Percentiles rank a stretch among this genome's conserved stretches.
Evolutionary conservation across 2,113 vertebrate species (phyloP).

Genomic region (Ondatra zibethicus): DNA sequence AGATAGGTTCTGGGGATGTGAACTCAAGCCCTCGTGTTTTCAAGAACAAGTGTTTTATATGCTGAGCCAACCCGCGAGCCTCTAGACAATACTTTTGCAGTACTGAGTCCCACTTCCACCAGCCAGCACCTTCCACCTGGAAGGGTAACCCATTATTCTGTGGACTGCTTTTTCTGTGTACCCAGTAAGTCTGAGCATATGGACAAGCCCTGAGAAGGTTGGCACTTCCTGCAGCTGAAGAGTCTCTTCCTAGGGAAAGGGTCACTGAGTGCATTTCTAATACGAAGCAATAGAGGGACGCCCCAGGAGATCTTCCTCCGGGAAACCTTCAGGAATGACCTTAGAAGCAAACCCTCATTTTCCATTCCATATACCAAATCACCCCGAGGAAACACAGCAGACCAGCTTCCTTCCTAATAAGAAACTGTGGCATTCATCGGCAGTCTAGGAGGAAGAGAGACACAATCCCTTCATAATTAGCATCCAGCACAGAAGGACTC

Average conservation of each 20-base stretch:
- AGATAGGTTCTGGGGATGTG: background rate
- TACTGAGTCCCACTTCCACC: background rate
- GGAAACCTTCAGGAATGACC: conserved; percentile 58
- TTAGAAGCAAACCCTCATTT: conserved; percentile 63
- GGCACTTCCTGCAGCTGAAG: fast-evolving
- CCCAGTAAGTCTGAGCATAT: background rate
- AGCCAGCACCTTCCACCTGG: fast-evolving
- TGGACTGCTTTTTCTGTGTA: background rate
- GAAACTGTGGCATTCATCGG: conserved; percentile 70
- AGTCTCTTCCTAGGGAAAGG: background rate
- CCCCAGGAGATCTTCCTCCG: background rate
- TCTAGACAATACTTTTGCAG: background rate
- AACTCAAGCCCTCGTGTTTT: background rate
- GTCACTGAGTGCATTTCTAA: background rate
- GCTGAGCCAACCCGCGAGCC: background rate
- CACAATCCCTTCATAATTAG: conserved; percentile 68
- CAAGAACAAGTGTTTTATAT: background rate
- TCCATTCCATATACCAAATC: conserved; percentile 60
- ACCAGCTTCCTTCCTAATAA: conserved; percentile 74
- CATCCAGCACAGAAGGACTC: conserved; percentile 72
- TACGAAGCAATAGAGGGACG: background rate
- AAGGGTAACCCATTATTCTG: background rate
- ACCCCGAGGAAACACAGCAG: conserved; percentile 48
- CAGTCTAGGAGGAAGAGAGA: conserved; percentile 65
- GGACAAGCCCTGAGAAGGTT: background rate